phyloP scores from a whole-genome alignment of 2,888 invertebrate species.

The Xestia ashworthii region DNA sequence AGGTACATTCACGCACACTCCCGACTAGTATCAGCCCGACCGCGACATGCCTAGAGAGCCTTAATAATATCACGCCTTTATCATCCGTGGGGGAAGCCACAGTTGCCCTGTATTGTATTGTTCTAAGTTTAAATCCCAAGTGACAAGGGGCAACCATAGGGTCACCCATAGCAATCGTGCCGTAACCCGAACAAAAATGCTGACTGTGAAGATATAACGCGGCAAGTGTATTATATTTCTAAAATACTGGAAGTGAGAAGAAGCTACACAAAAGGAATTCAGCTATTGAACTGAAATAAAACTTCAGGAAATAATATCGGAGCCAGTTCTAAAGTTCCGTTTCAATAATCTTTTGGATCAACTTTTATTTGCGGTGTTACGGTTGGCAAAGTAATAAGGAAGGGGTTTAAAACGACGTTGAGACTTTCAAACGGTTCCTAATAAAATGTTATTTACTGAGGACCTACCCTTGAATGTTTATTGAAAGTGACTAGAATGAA shows the following conservation, averaged over 20 bases:
- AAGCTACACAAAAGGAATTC: background rate
- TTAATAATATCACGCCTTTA: background rate
- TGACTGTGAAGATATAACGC: background rate
- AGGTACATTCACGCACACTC: background rate
- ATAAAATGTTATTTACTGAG: slow-evolving; percentile 34
- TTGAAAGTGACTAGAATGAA: background rate
- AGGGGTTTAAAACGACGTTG: slow-evolving; percentile 28
- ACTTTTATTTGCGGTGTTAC: slow-evolving; percentile 39
- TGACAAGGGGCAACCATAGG: too few species aligned
- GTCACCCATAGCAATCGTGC: too few species aligned
- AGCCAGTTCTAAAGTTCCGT: slow-evolving; percentile 31
- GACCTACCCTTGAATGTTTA: slow-evolving; percentile 1
- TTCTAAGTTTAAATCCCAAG: background rate
- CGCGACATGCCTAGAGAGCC: background rate
- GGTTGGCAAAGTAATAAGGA: slow-evolving; percentile 36
- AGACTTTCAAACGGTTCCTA: slow-evolving; percentile 33
- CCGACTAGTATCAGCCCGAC: background rate
- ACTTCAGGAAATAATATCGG: slow-evolving; percentile 30
- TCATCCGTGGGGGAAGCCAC: background rate
- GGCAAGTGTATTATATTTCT: background rate
- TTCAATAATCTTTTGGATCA: slow-evolving; percentile 46
- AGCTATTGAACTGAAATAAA: slow-evolving; percentile 27
- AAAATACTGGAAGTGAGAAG: background rate
- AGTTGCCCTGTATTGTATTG: background rate
- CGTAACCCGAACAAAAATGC: background rate